These are phyloP conservation scores for Heterotilapia buettikoferi DNA, from an alignment of 2,113 vertebrate genomes.

Conservation along the genomic window DNA sequence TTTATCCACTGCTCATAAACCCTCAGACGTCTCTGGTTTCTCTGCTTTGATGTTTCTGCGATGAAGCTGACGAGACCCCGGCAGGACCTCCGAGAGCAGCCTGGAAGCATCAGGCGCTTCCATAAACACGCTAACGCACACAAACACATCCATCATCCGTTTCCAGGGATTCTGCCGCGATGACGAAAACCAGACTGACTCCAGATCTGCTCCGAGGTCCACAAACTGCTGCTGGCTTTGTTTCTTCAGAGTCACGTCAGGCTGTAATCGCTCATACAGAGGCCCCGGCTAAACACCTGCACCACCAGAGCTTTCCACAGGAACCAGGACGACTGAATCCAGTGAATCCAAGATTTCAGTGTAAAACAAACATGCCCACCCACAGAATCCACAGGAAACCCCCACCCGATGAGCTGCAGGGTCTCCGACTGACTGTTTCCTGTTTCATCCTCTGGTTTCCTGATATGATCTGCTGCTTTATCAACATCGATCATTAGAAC, in stretches of 20 bases:
- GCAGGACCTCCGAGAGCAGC: background rate
- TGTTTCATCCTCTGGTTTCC: background rate
- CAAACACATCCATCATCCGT: background rate
- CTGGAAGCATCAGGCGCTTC: background rate
- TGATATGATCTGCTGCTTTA: background rate
- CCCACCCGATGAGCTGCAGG: background rate
- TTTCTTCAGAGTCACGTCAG: background rate
- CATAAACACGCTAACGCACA: background rate
- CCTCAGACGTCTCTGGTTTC: background rate
- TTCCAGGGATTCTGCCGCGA: background rate
- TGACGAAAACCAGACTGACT: background rate
- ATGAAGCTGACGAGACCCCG: background rate
- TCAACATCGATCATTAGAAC: background rate
- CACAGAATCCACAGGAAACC: background rate
- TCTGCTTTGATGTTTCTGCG: background rate
- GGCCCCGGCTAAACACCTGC: rapidly evolving
- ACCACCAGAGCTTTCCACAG: background rate
- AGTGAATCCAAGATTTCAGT: background rate
- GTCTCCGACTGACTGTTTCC: background rate
- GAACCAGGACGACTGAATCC: background rate
- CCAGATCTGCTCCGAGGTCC: background rate
- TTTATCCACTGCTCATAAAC: background rate
- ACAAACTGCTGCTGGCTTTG: background rate
- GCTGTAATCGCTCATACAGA: background rate
- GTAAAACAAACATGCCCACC: background rate